These are phyloP conservation scores for Agonopterix subpropinquella DNA, from an alignment of 2,888 invertebrate species.

Conservation along the genomic window DNA sequence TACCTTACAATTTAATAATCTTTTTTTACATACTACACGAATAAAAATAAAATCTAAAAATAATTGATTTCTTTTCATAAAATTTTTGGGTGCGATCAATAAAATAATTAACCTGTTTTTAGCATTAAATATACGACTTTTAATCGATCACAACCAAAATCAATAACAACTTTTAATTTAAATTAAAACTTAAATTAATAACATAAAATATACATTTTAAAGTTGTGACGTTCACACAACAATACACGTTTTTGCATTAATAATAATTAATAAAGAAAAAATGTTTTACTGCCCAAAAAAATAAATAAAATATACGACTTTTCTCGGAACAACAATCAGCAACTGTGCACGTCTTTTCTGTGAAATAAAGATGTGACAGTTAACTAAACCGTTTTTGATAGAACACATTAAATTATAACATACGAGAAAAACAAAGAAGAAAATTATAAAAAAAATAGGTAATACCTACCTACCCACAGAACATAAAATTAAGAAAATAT, in stretches of 20 bases:
- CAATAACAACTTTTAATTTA: slow-evolving; percentile 12
- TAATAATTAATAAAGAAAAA: background rate
- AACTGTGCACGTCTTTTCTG: slow-evolving; percentile 48
- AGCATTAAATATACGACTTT: slow-evolving; percentile 12
- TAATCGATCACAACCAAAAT: slow-evolving; percentile 69
- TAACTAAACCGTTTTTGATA: slow-evolving; percentile 6
- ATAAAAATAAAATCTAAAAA: background rate
- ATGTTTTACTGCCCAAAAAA: no score
- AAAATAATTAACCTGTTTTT: slow-evolving; percentile 17
- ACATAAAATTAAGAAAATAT: slow-evolving; percentile 1
- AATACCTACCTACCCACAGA: background rate
- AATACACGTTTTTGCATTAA: background rate
- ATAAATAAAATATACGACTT: no score
- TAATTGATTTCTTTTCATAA: background rate
- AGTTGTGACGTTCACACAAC: background rate
- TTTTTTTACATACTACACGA: slow-evolving; percentile 12
- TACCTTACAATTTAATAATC: slow-evolving; percentile 6
- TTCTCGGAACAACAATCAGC: background rate
- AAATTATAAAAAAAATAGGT: background rate
- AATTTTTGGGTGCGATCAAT: slow-evolving; percentile 64
- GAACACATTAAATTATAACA: background rate
- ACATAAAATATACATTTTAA: slow-evolving; percentile 1
- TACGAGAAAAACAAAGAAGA: background rate
- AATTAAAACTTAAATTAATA: slow-evolving; percentile 4
- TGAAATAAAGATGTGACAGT: slow-evolving; percentile 56